Evolutionary conservation across 2,888 invertebrate species (phyloP).

Genomic region (Hartigia nigra): DNA sequence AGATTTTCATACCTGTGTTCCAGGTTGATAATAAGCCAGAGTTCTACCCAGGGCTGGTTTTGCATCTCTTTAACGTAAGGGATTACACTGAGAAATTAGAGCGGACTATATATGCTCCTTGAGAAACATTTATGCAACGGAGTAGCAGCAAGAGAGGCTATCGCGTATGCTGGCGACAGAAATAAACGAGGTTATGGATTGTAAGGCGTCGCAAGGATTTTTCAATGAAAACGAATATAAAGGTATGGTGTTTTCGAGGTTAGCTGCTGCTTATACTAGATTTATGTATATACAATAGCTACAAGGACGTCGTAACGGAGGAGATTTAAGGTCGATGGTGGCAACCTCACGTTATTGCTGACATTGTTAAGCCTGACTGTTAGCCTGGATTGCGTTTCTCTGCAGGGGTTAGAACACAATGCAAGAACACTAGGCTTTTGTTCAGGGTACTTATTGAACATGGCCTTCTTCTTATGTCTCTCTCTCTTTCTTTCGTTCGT

Average conservation of each 20-base stretch:
- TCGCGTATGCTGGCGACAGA: not conserved
- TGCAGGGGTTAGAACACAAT: constrained; percentile 1
- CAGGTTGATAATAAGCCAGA: not conserved
- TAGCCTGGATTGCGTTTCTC: constrained; percentile 1
- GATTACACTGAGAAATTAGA: not conserved
- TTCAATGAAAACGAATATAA: not conserved
- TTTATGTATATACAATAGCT: not conserved
- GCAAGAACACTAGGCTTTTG: constrained; percentile 7
- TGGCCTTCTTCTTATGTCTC: not conserved
- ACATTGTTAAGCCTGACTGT: constrained; percentile 3
- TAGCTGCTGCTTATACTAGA: not conserved
- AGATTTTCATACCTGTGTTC: not conserved
- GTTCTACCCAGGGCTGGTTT: not conserved
- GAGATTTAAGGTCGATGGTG: not conserved
- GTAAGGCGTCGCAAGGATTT: not conserved
- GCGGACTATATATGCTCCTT: not conserved
- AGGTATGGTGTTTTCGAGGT: not conserved
- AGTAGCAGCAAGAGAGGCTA: not conserved
- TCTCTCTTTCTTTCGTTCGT: not conserved
- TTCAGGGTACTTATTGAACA: not conserved
- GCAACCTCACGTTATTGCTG: not conserved
- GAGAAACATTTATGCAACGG: not conserved
- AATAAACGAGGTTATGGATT: not conserved
- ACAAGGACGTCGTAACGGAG: not conserved
- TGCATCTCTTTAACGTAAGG: not conserved